A percentile compares a stretch with the other conserved stretches of the same genome.
Evolutionary conservation across 2,113 vertebrate species (phyloP).

Genomic region (Xenus cinereus): DNA sequence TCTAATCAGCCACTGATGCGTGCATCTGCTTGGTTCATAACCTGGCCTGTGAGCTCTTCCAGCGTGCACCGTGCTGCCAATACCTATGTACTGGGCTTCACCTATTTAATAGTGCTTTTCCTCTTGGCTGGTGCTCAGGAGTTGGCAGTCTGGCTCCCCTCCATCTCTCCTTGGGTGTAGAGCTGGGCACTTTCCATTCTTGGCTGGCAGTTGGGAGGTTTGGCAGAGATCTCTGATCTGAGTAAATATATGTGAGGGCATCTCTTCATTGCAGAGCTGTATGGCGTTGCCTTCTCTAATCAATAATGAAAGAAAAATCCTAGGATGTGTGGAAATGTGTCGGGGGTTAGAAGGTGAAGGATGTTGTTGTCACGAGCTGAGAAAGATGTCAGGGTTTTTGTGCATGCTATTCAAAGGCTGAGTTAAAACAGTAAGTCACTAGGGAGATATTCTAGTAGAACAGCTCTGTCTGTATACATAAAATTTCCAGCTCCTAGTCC

Average conservation of each 20-base stretch:
- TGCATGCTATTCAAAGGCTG: not conserved
- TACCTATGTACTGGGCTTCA: not conserved
- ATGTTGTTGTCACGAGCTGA: slow-evolving; percentile 28
- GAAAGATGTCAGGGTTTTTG: slow-evolving; percentile 58
- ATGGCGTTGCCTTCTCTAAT: slow-evolving; percentile 34
- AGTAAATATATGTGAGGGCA: slow-evolving; percentile 58
- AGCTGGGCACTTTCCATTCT: slow-evolving; percentile 60
- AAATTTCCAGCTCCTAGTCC: slow-evolving; percentile 35
- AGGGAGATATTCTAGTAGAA: slow-evolving; percentile 16
- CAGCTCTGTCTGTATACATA: not conserved
- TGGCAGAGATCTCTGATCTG: slow-evolving; percentile 49
- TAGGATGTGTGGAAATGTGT: slow-evolving; percentile 48
- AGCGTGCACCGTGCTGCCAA: not conserved
- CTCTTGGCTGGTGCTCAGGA: slow-evolving; percentile 30
- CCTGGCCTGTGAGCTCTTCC: not conserved
- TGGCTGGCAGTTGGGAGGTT: slow-evolving; percentile 38
- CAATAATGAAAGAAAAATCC: slow-evolving; percentile 46
- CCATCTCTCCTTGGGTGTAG: slow-evolving; percentile 50
- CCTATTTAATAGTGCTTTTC: slow-evolving; percentile 27
- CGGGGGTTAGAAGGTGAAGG: slow-evolving; percentile 25
- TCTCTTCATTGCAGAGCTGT: slow-evolving; percentile 18
- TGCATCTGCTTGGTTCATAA: not conserved
- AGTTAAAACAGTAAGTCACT: slow-evolving; percentile 25
- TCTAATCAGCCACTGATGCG: not conserved
- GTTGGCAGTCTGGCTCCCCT: slow-evolving; percentile 41